A percentile compares a stretch with the other conserved stretches of the same genome.
Conservation (phyloP, 2,888 invertebrate genomes). For the Pheosia tremula region DNA sequence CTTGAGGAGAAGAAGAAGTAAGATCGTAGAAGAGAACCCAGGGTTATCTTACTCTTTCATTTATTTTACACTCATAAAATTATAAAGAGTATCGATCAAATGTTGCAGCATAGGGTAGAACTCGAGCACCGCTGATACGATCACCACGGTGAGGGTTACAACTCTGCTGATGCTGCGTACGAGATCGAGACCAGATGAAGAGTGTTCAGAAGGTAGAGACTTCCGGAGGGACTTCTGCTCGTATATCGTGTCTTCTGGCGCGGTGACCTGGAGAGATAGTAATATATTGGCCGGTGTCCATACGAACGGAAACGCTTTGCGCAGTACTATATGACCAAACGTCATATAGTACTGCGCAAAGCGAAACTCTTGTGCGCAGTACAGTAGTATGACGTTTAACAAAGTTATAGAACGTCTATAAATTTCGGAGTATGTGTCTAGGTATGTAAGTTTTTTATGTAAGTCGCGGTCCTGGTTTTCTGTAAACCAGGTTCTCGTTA, state of each 20-base stretch:
- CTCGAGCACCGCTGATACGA: conserved; percentile 55
- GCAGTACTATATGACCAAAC: too few species aligned
- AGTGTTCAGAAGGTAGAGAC: conserved; percentile 39
- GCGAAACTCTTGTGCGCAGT: too few species aligned
- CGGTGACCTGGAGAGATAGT: conserved; percentile 57
- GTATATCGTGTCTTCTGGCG: conserved; percentile 54
- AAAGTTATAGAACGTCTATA: too few species aligned
- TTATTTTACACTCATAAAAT: conserved; percentile 35
- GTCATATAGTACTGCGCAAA: too few species aligned
- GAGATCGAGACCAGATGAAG: conserved; percentile 48
- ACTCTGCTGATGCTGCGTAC: conserved; percentile 57
- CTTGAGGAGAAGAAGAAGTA: too few species aligned
- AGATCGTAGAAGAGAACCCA: too few species aligned
- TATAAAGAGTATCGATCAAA: conserved; percentile 39
- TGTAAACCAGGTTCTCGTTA: too few species aligned
- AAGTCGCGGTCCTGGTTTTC: too few species aligned
- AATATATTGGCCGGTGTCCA: too few species aligned
- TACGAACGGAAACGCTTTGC: too few species aligned
- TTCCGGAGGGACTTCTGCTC: conserved; percentile 60
- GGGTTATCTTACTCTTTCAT: background rate
- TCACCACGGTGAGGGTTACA: conserved; percentile 51
- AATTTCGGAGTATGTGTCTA: too few species aligned
- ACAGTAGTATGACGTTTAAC: too few species aligned
- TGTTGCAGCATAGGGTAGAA: conserved; percentile 60
- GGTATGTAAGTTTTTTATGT: background rate